Percentiles rank a stretch among this genome's conserved stretches.
These are phyloP conservation scores for Anorthoa munda DNA, from an alignment of 2,888 invertebrate species.

Conservation along the genomic window DNA sequence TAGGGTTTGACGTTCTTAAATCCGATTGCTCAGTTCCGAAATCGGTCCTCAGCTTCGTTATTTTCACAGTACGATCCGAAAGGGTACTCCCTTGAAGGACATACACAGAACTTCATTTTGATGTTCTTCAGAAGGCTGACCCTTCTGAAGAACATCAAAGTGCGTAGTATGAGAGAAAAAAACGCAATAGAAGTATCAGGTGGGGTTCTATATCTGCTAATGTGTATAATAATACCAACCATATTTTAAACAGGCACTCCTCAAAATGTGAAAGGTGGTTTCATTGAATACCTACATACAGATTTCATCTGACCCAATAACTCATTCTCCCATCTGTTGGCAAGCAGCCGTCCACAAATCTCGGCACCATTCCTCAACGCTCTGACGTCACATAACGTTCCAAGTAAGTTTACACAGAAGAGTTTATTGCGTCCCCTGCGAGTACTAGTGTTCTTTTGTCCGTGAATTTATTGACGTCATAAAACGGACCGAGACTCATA, in stretches of 20 bases:
- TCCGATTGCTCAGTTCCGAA: no score
- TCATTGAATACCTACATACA: neutral
- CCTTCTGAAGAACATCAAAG: no score
- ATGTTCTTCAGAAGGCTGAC: no score
- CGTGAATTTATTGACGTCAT: conserved; percentile 61
- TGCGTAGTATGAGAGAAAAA: no score
- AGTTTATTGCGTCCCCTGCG: conserved; percentile 55
- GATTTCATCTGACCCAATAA: neutral
- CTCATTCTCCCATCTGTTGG: conserved; percentile 1
- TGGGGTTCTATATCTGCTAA: no score
- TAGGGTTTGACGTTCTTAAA: no score
- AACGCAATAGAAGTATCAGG: no score
- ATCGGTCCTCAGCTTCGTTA: no score
- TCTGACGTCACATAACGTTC: conserved; percentile 36
- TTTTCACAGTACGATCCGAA: no score
- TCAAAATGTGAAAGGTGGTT: neutral
- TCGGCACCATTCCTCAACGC: conserved; percentile 9
- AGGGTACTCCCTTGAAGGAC: no score
- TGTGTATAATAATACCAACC: neutral
- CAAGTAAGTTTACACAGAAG: conserved; percentile 51
- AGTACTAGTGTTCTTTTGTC: conserved; percentile 61
- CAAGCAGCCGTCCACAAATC: conserved; percentile 8
- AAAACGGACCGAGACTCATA: conserved; percentile 57
- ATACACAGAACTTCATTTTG: no score
- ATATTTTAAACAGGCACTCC: neutral